phyloP scores from a whole-genome alignment of 2,113 vertebrate species.

The Neolamprologus sp. region DNA sequence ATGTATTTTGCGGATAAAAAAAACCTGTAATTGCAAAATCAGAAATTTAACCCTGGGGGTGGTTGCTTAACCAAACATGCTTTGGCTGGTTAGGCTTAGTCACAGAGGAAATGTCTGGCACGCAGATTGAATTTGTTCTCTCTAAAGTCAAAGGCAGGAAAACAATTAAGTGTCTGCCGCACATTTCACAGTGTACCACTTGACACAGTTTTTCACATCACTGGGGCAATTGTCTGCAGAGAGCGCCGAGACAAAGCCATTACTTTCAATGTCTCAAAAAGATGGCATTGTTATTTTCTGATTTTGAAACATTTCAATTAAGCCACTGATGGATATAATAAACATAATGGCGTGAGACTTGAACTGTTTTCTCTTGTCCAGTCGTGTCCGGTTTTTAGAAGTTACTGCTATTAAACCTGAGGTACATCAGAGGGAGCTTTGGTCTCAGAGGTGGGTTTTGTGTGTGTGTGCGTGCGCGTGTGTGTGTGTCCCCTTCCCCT shows the following conservation, averaged over 20 bases:
- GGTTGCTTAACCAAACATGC: constrained; percentile 76
- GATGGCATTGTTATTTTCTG: constrained; percentile 64
- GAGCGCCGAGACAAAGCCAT: constrained; percentile 69
- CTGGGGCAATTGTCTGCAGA: constrained; percentile 72
- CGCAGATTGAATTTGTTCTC: constrained; percentile 74
- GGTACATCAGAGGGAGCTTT: constrained; percentile 34
- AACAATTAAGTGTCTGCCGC: constrained; percentile 77
- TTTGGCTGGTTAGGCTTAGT: constrained; percentile 72
- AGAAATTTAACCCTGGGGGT: constrained; percentile 74
- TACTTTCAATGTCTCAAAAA: constrained; percentile 63
- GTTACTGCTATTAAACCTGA: constrained; percentile 25
- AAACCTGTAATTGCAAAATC: constrained; percentile 76
- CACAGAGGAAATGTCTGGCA: constrained; percentile 73
- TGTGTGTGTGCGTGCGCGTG: not conserved
- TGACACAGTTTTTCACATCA: constrained; percentile 77
- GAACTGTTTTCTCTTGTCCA: constrained; percentile 54
- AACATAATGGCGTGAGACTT: constrained; percentile 59
- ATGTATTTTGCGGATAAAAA: constrained; percentile 60
- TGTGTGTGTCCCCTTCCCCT: not conserved
- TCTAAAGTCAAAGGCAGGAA: constrained; percentile 73
- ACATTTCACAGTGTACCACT: constrained; percentile 69
- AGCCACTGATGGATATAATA: constrained; percentile 59
- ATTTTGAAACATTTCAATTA: constrained; percentile 78
- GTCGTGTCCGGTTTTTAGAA: constrained; percentile 35
- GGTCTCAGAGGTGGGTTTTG: not conserved